Conservation (phyloP, 2,888 invertebrate genomes). For the Agriotes lineatus region DNA sequence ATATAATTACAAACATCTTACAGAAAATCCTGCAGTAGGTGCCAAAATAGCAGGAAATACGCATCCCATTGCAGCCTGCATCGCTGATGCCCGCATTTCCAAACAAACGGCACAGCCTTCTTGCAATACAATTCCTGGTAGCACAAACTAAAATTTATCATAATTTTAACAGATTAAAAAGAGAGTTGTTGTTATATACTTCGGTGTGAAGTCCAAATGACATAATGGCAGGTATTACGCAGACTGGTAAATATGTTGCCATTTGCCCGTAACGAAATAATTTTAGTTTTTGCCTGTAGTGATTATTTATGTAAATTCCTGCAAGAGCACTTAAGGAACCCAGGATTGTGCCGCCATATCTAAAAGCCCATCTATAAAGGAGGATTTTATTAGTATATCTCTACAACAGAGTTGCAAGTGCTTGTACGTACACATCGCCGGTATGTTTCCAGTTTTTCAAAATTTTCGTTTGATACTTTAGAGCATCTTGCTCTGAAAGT, state of each 20-base stretch:
- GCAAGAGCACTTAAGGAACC: constrained; percentile 68
- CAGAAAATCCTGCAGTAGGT: constrained; percentile 73
- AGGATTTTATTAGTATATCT: background rate
- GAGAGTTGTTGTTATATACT: constrained; percentile 62
- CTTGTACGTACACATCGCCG: constrained; percentile 72
- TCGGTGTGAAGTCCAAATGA: constrained; percentile 71
- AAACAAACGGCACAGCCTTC: constrained; percentile 76
- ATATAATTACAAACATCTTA: constrained; percentile 59
- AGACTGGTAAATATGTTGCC: constrained; percentile 73
- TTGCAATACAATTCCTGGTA: constrained; percentile 71
- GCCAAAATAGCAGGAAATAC: constrained; percentile 74
- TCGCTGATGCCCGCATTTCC: constrained; percentile 71
- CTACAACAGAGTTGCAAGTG: background rate
- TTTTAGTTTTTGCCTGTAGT: constrained; percentile 74
- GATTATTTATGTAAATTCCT: constrained; percentile 73
- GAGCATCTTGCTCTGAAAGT: constrained; percentile 71
- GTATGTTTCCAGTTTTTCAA: constrained; percentile 72
- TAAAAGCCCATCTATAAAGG: constrained; percentile 68
- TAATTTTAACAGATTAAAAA: background rate
- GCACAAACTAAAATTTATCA: constrained; percentile 67
- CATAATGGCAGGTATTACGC: constrained; percentile 71
- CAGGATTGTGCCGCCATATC: constrained; percentile 68
- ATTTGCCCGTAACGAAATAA: constrained; percentile 71
- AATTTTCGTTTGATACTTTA: constrained; percentile 71
- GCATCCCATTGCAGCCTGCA: constrained; percentile 70